Conservation (phyloP, 2,888 invertebrate species). For the Chymomyza procnemis region DNA sequence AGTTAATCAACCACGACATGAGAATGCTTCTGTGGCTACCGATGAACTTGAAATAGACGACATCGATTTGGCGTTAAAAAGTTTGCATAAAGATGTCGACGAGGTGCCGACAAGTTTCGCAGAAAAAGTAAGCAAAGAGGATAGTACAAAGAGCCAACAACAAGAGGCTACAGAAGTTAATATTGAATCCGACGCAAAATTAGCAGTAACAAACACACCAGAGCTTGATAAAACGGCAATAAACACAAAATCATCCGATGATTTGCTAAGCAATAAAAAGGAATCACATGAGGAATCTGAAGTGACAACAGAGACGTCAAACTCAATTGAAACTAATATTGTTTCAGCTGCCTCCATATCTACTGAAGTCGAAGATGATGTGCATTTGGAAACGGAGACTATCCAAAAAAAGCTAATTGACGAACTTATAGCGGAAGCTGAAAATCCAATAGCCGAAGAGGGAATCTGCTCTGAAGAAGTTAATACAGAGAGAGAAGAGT, state of each 20-base stretch:
- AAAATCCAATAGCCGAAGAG: conserved; percentile 10
- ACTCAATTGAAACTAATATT: conserved; percentile 2
- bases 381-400: conserved; percentile 51
- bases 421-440: conserved; percentile 55
- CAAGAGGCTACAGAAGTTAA: conserved; percentile 12
- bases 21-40: conserved; percentile 21
- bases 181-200: conserved; percentile 20
- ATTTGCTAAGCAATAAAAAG: conserved; percentile 15
- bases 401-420: conserved; percentile 55
- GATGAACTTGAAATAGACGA: conserved; percentile 60
- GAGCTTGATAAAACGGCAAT: background rate
- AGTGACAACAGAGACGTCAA: conserved; percentile 14
- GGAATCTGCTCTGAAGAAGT: background rate
- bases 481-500: conserved; percentile 10
- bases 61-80: conserved; percentile 69
- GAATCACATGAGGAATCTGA: conserved; percentile 47
- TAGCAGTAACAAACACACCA: conserved; percentile 2
- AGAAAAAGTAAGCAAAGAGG: conserved; percentile 28
- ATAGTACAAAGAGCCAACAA: conserved; percentile 30
- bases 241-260: background rate
- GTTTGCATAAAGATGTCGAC: conserved; percentile 60
- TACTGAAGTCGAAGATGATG: conserved; percentile 35
- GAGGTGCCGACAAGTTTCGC: conserved; percentile 27
- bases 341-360: conserved; percentile 3
- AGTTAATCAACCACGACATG: conserved; percentile 58